These are phyloP conservation scores for Fragum fragum DNA, from an alignment of 2,888 invertebrate genomes.

Conservation along the genomic window DNA sequence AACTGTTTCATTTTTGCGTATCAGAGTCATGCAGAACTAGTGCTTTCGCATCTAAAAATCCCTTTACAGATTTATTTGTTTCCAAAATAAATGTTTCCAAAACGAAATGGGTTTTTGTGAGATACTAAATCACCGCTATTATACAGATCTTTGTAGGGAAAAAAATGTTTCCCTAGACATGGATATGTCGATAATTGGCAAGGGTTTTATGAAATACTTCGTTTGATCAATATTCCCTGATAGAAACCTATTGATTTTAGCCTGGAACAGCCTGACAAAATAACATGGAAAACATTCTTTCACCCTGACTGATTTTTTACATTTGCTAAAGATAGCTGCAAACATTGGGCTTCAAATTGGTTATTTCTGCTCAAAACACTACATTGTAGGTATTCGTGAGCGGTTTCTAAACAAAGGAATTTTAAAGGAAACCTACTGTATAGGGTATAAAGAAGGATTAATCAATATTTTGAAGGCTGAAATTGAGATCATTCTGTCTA, in stretches of 20 bases:
- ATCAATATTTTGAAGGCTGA: too few relatives aligned
- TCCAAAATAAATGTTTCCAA: too few relatives aligned
- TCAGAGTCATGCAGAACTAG: too few relatives aligned
- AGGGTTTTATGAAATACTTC: background rate
- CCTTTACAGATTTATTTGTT: too few relatives aligned
- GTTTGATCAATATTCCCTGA: constrained; percentile 20
- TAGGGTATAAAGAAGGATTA: background rate
- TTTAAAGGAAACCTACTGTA: background rate
- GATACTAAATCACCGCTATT: background rate
- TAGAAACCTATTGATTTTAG: constrained; percentile 25
- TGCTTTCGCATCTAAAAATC: too few relatives aligned
- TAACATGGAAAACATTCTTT: constrained; percentile 22
- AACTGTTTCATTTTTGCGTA: too few relatives aligned
- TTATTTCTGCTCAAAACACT: background rate
- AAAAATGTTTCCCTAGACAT: background rate
- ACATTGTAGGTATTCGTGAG: background rate
- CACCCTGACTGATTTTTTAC: constrained; percentile 10
- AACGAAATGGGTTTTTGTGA: too few relatives aligned
- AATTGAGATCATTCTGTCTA: too few relatives aligned
- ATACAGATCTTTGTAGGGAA: background rate
- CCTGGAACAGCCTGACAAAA: constrained; percentile 23
- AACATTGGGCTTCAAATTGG: background rate
- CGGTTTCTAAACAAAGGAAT: background rate
- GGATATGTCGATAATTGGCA: background rate
- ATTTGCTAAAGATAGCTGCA: background rate